Evolutionary conservation across 2,888 invertebrate species (phyloP).

Genomic region (Lamellibrachia satsuma): DNA sequence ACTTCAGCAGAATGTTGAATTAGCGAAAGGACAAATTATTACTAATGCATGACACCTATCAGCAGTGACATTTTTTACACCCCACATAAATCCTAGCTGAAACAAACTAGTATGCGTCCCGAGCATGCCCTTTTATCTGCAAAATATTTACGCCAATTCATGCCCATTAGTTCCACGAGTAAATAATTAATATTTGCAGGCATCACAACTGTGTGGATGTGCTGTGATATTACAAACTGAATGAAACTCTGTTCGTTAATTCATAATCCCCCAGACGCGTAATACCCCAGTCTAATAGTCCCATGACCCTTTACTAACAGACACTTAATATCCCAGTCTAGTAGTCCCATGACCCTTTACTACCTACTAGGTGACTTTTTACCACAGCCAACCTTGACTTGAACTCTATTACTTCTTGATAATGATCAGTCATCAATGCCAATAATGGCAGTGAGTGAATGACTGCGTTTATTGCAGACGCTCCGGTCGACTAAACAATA

Average conservation of each 20-base stretch:
- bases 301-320: not conserved
- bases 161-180: not conserved
- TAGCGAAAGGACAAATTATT: not conserved
- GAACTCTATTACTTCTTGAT: not conserved
- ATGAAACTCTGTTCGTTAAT: not conserved
- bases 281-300: not conserved
- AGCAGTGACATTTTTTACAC: not conserved
- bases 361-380: not conserved
- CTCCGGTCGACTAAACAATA: not conserved
- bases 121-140: not conserved
- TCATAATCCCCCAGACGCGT: not conserved
- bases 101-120: not conserved
- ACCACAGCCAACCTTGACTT: not conserved
- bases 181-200: not conserved
- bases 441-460: not conserved
- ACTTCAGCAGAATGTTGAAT: not conserved
- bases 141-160: not conserved
- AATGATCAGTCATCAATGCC: not conserved
- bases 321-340: not conserved
- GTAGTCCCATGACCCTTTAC: not conserved
- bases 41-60: not conserved
- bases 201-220: not conserved
- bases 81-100: not conserved
- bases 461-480: not conserved
- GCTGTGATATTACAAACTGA: not conserved